A percentile compares a stretch with the other conserved stretches of the same genome.
Evolutionary conservation across 2,113 vertebrate genomes (phyloP).

Genomic region (Laticauda colubrina): DNA sequence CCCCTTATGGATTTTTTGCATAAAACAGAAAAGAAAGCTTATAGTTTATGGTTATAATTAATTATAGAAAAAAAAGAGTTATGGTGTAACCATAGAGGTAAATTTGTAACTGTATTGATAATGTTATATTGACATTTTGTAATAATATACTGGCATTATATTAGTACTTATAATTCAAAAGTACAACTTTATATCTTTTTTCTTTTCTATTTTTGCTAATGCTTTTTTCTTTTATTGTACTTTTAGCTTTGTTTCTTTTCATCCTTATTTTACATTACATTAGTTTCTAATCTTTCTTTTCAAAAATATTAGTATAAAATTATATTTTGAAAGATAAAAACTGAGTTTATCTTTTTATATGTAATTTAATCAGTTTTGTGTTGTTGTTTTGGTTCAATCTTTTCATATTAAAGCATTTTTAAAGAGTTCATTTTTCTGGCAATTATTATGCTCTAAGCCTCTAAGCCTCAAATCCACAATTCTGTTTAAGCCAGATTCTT

Average conservation of each 20-base stretch:
- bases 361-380: not conserved
- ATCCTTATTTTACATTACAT: not conserved
- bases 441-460: conserved; percentile 17
- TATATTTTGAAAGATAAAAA: not conserved
- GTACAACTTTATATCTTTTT: not conserved
- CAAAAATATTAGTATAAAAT: not conserved
- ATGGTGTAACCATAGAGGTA: not conserved
- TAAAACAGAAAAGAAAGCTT: not conserved
- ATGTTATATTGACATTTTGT: not conserved
- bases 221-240: not conserved
- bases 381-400: not conserved
- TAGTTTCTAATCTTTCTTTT: not conserved
- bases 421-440: not conserved
- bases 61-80: not conserved
- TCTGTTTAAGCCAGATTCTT: not conserved
- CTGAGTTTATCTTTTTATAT: not conserved
- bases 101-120: not conserved
- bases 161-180: not conserved
- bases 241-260: not conserved
- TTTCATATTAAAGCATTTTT: not conserved
- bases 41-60: not conserved
- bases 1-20: not conserved
- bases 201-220: not conserved
- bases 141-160: not conserved
- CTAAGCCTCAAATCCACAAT: conserved; percentile 34